Evolutionary conservation across 1,140 invertebrate genomes (phyloP).

Genomic region (Drosophila watanabei): DNA sequence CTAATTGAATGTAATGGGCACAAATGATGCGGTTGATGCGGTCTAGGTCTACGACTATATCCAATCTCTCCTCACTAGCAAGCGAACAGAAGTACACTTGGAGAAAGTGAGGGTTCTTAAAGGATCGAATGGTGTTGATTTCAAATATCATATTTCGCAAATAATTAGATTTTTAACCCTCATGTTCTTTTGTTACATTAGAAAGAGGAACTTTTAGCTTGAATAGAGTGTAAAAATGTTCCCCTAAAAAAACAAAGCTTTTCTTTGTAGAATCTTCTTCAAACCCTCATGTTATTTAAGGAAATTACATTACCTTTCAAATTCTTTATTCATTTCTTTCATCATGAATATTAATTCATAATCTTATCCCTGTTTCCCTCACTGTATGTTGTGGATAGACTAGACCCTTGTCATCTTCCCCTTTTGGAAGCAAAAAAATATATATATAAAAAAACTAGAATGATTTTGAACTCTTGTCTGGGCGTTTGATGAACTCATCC

Average conservation of each 20-base stretch:
- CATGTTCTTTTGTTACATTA: neutral
- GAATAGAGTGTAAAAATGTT: neutral
- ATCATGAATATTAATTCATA: neutral
- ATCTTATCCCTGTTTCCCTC: neutral
- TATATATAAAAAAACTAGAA: conserved; percentile 9
- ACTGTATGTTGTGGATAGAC: conserved; percentile 1
- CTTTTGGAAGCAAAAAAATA: neutral
- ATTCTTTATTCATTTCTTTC: neutral
- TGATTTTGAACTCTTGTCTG: conserved; percentile 69
- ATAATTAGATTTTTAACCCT: neutral
- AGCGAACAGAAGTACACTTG: conserved; percentile 8
- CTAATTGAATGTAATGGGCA: conserved; percentile 83
- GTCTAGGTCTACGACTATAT: conserved; percentile 30
- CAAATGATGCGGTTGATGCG: conserved; percentile 71
- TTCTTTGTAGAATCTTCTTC: neutral
- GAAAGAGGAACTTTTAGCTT: neutral
- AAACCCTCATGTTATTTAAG: neutral
- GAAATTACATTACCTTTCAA: neutral
- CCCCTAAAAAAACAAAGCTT: neutral
- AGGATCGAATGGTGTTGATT: neutral
- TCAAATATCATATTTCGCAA: neutral
- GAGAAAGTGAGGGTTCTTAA: neutral
- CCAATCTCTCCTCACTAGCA: conserved; percentile 13
- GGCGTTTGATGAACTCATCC: conserved; percentile 81
- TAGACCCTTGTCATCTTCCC: conserved; percentile 10